These are phyloP conservation scores for Didymodactylos carnosus DNA, from an alignment of 2,888 invertebrate species.

Conservation along the genomic window DNA sequence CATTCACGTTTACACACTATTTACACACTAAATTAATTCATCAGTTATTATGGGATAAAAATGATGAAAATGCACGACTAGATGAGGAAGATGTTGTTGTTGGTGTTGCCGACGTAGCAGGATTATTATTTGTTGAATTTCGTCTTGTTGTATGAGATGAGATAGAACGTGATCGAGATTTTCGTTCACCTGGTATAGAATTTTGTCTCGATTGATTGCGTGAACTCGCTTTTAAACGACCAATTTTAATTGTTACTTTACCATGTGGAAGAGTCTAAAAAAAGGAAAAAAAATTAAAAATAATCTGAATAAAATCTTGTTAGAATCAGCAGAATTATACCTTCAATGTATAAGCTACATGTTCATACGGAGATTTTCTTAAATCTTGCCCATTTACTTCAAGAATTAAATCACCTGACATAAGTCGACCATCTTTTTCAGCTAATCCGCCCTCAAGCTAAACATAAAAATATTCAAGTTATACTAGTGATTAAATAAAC, in stretches of 20 bases:
- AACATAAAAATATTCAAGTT: not conserved
- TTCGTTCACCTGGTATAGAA: not conserved
- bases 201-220: not conserved
- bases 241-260: slow-evolving; percentile 59
- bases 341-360: slow-evolving; percentile 70
- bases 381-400: slow-evolving; percentile 66
- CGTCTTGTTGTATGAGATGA: not conserved
- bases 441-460: slow-evolving; percentile 71
- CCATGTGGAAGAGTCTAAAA: slow-evolving; percentile 34
- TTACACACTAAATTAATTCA: too few relatives aligned
- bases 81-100: too few relatives aligned
- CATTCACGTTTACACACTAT: too few relatives aligned
- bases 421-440: slow-evolving; percentile 59
- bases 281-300: not conserved
- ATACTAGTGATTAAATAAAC: not conserved
- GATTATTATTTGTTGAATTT: too few relatives aligned
- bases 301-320: not conserved
- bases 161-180: not conserved
- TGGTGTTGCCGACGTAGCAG: too few relatives aligned
- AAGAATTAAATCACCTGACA: slow-evolving; percentile 71
- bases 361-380: slow-evolving; percentile 45
- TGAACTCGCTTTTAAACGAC: slow-evolving; percentile 52
- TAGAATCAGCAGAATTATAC: slow-evolving; percentile 23
- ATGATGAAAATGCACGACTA: too few relatives aligned
- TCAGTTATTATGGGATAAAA: too few relatives aligned